Conservation (phyloP, 2,113 vertebrate species). For the Mixornis gularis region DNA sequence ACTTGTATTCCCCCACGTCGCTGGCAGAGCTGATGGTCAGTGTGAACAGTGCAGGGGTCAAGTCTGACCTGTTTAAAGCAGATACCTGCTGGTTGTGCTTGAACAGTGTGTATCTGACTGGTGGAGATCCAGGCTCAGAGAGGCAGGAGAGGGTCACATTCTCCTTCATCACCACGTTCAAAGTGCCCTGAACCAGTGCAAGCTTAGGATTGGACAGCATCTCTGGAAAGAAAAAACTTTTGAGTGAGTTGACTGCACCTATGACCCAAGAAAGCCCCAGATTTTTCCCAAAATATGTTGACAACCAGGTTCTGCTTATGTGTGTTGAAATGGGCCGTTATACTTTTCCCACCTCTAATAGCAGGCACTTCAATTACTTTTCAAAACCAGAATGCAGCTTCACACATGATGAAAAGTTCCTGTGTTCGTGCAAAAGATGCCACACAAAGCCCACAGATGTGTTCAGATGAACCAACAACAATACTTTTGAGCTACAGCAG, state of each 20-base stretch:
- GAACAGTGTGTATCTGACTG: conserved; percentile 61
- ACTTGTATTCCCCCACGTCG: conserved; percentile 65
- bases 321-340: background rate
- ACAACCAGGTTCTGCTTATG: background rate
- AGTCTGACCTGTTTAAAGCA: background rate
- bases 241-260: background rate
- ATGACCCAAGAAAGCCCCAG: background rate
- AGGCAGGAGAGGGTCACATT: conserved; percentile 55
- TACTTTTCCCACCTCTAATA: background rate
- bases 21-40: conserved; percentile 33
- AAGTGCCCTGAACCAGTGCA: background rate
- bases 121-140: background rate
- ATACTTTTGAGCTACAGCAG: background rate
- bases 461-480: background rate
- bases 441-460: background rate
- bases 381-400: background rate
- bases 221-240: conserved; percentile 7
- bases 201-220: conserved; percentile 5
- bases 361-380: background rate
- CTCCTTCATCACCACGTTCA: conserved; percentile 19
- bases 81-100: background rate
- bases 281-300: background rate
- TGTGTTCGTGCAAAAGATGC: background rate
- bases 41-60: background rate
- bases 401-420: background rate